Evolutionary conservation across 2,113 vertebrate species (phyloP), one percentile per base, ranked within the genome.

Genomic region (Mustela nigripes): DNA sequence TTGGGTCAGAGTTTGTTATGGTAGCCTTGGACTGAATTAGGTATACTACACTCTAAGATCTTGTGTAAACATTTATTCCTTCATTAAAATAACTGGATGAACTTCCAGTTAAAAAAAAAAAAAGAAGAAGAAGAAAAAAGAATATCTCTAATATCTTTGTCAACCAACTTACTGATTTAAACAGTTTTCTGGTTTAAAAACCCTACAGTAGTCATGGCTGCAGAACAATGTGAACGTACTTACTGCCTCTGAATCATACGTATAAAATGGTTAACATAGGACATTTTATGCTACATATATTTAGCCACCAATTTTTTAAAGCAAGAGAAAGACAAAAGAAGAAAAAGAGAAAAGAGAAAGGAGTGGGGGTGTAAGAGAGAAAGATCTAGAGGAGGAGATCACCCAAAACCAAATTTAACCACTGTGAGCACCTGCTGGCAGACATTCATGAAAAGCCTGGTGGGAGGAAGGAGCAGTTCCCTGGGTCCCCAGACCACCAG

Each of bases 231-330:
- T 24, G 33, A 76, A 94, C 33, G 0, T 36, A 56, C 36, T 74
- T 91, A 58, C 39, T 73, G 31, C 33, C 24, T 82, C 53, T 50
- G 67, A 87, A 78, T 19, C 24, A 5, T 15, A n/a, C 0, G 26
- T 22, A 65, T 71, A n/a, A 58, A 67, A 85, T n/a, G 48, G 56
- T 73, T 50, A 71, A 53, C 33, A 24, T 22, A 18, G 4, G 26
- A 48, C 28, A 65, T 42, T 53, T 94, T 31, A 76, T 73, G n/a
- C 58, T 90, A 65, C 22, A 45, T 80, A 21, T 26, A 88, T 31
- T 78, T 92, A 92, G 89, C 11, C 79, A 92, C 19, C 87, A 45
- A 26, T 86, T 92, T 81, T 74, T 11, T 76, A 85, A 81, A 88
- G 1, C 5, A 33, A 42, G 33, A 80, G n/a, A 92, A n/a, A 87